A percentile compares a stretch with the other conserved stretches of the same genome.
These are phyloP conservation scores for Drosophila helvetica DNA, from an alignment of 2,888 invertebrate genomes.

Conservation along the genomic window DNA sequence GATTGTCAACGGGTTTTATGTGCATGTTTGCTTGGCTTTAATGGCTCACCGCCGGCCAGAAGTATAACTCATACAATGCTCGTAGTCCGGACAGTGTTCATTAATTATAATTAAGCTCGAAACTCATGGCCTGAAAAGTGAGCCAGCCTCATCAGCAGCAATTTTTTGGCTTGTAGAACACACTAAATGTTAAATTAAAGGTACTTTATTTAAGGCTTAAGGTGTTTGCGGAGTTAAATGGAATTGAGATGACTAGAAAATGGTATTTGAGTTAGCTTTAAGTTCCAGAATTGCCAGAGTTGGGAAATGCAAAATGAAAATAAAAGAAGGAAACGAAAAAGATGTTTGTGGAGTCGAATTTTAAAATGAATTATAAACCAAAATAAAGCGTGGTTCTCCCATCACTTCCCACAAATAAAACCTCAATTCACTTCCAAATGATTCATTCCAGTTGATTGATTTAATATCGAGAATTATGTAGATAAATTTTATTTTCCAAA, in stretches of 20 bases:
- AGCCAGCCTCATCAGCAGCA: constrained; percentile 20
- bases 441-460: constrained; percentile 15
- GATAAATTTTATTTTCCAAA: too few relatives aligned
- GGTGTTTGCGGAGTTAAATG: constrained; percentile 4
- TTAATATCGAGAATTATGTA: constrained; percentile 15
- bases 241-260: not conserved
- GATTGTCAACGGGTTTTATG: constrained; percentile 64
- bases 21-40: constrained; percentile 25
- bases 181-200: constrained; percentile 50
- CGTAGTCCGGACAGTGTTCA: constrained; percentile 3
- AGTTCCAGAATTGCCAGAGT: too few relatives aligned
- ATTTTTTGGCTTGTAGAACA: constrained; percentile 9
- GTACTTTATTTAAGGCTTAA: constrained; percentile 40
- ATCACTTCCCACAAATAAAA: too few relatives aligned
- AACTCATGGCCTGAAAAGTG: constrained; percentile 17
- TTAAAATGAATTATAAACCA: too few relatives aligned
- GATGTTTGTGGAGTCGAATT: too few relatives aligned
- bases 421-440: not conserved
- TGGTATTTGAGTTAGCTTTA: not conserved
- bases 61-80: constrained; percentile 6
- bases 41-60: constrained; percentile 29
- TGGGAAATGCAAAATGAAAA: too few relatives aligned
- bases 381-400: too few relatives aligned
- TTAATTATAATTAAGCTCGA: constrained; percentile 40
- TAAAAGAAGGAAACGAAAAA: too few relatives aligned